These are phyloP conservation scores for Phenganax stokvisi DNA, from an alignment of 92 coral and sea anemone species.

Conservation along the genomic window DNA sequence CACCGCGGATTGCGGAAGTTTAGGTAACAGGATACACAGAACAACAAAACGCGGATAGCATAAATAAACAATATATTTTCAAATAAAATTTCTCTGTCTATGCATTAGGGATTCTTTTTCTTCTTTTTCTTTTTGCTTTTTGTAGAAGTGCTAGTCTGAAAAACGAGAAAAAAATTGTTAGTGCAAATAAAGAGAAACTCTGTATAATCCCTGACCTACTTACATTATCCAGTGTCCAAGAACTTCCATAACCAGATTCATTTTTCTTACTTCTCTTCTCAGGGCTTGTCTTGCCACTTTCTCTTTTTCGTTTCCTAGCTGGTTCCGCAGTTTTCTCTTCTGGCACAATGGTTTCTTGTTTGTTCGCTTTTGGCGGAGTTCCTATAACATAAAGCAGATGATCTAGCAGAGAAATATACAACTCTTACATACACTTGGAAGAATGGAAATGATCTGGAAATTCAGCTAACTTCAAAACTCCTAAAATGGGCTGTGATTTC, in stretches of 20 bases:
- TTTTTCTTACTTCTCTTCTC: conserved; percentile 4
- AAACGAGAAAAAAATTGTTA: background rate
- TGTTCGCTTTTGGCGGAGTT: conserved; percentile 2
- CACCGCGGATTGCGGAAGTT: too few relatives aligned
- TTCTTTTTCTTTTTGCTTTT: conserved; percentile 20
- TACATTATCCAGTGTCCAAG: background rate
- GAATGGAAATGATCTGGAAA: too few relatives aligned
- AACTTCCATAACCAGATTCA: background rate
- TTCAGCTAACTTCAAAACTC: too few relatives aligned
- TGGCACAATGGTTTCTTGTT: background rate
- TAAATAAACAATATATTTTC: too few relatives aligned
- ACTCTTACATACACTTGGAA: too few relatives aligned
- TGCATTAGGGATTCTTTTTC: background rate
- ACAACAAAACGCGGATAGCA: too few relatives aligned
- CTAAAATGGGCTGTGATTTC: background rate
- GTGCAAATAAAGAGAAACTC: background rate
- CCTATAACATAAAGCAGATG: background rate
- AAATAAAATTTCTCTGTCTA: too few relatives aligned
- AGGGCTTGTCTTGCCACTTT: background rate
- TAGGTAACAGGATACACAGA: too few relatives aligned
- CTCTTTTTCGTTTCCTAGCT: background rate
- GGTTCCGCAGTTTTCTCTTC: background rate
- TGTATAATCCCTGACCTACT: background rate
- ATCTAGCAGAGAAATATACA: too few relatives aligned
- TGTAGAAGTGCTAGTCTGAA: conserved; percentile 3